Conservation (phyloP, 1,140 invertebrate species). For the Papilio polyxenes region DNA sequence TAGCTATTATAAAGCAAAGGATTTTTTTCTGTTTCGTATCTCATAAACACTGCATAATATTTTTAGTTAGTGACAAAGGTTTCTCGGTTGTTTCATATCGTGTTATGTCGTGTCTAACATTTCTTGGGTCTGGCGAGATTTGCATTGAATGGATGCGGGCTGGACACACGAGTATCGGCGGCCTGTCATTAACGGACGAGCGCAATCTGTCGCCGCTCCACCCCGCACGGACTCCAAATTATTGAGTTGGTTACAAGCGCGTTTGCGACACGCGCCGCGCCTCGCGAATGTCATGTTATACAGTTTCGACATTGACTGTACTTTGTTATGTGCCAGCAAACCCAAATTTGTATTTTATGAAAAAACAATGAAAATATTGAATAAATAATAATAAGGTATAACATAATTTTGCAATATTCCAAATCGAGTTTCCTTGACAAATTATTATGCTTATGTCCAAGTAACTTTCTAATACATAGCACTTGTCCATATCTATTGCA, state of each 20-base stretch:
- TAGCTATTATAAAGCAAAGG: background rate
- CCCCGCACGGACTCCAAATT: conserved; percentile 67
- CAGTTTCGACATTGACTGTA: conserved; percentile 47
- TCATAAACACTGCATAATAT: background rate
- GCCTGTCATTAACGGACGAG: conserved; percentile 77
- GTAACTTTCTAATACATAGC: background rate
- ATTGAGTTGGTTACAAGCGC: conserved; percentile 60
- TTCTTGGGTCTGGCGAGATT: conserved; percentile 54
- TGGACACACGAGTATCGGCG: conserved; percentile 66
- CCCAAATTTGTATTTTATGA: background rate
- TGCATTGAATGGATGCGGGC: conserved; percentile 76
- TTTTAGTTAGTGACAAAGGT: conserved; percentile 40
- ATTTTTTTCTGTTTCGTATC: background rate
- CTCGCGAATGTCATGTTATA: conserved; percentile 35
- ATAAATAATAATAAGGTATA: background rate
- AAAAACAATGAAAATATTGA: background rate
- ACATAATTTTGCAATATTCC: background rate
- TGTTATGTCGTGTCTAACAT: conserved; percentile 50
- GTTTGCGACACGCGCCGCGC: conserved; percentile 57
- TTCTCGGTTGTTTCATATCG: conserved; percentile 39
- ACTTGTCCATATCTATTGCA: background rate
- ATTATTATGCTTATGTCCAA: background rate
- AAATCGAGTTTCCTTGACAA: background rate
- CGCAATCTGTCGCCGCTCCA: conserved; percentile 66
- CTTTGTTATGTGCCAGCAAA: conserved; percentile 38